A percentile compares a stretch with the other conserved stretches of the same genome.
phyloP scores from a whole-genome alignment of 2,888 invertebrate genomes.

The Hypselothyrea guttata region DNA sequence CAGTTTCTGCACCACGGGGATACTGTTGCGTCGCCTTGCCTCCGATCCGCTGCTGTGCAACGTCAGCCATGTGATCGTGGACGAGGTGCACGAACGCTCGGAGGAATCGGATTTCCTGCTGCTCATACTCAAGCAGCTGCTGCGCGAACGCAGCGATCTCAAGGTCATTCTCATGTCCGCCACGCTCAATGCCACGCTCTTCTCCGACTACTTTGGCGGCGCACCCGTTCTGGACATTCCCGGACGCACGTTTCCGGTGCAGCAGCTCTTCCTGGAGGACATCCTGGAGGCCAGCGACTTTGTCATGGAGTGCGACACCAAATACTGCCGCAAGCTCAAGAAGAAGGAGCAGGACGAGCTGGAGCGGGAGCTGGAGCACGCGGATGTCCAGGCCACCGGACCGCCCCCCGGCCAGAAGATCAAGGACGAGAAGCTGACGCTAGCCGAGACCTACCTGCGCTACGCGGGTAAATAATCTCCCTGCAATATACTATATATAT shows the following conservation, averaged over 20 bases:
- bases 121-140: constrained; percentile 90
- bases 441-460: constrained; percentile 86
- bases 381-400: constrained; percentile 84
- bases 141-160: constrained; percentile 88
- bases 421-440: constrained; percentile 88
- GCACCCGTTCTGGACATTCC: constrained; percentile 92
- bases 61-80: constrained; percentile 92
- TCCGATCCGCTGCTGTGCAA: constrained; percentile 89
- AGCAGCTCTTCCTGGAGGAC: constrained; percentile 91
- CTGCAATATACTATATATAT: neutral
- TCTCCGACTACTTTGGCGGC: constrained; percentile 90
- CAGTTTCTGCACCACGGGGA: constrained; percentile 96
- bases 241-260: constrained; percentile 92
- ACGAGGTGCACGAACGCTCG: constrained; percentile 96
- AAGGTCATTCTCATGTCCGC: constrained; percentile 97
- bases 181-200: constrained; percentile 92
- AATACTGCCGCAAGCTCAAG: constrained; percentile 84
- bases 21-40: constrained; percentile 91
- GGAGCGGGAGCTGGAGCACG: constrained; percentile 86
- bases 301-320: constrained; percentile 85
- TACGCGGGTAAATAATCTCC: constrained; percentile 84
- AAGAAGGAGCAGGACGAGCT: constrained; percentile 85
- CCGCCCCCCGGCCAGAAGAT: constrained; percentile 85
- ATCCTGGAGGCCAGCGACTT: constrained; percentile 87
- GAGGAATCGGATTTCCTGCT: constrained; percentile 95